These are phyloP conservation scores for Drosophila pallidifrons DNA, from an alignment of 1,140 invertebrate genomes.

Conservation along the genomic window DNA sequence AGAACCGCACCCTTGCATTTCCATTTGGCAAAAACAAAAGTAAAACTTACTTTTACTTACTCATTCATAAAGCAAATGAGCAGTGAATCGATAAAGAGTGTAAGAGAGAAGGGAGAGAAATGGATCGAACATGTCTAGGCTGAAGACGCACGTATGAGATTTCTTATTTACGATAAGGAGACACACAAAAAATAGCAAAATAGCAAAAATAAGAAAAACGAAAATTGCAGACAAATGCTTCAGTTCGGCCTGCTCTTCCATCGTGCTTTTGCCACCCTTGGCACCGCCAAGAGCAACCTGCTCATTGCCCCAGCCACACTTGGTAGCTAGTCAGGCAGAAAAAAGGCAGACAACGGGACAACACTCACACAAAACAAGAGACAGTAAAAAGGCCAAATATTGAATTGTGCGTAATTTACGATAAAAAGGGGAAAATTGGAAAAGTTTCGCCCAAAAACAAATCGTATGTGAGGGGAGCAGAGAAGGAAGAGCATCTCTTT, in stretches of 20 bases:
- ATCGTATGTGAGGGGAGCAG: constrained; percentile 30
- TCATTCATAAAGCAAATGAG: constrained; percentile 68
- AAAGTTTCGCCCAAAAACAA: constrained; percentile 64
- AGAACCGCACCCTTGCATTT: constrained; percentile 14
- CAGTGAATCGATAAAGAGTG: constrained; percentile 11
- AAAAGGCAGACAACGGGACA: constrained; percentile 74
- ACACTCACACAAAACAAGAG: constrained; percentile 42
- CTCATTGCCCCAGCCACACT: constrained; percentile 22
- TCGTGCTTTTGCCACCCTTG: not conserved
- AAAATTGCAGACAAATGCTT: constrained; percentile 43
- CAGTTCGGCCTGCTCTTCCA: not conserved
- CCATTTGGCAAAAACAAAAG: constrained; percentile 49
- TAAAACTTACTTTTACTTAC: constrained; percentile 72
- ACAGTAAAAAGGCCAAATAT: constrained; percentile 83
- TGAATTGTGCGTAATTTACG: constrained; percentile 84
- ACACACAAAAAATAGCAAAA: constrained; percentile 78
- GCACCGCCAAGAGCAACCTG: not conserved
- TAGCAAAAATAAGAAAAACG: constrained; percentile 61
- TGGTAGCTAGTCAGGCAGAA: constrained; percentile 73
- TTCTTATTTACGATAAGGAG: constrained; percentile 84
- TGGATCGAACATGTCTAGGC: constrained; percentile 28
- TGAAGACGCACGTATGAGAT: constrained; percentile 78
- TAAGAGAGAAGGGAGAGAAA: not conserved
- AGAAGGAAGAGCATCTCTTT: constrained; percentile 39
- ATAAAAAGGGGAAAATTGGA: constrained; percentile 85